A percentile compares a stretch with the other conserved stretches of the same genome.
These are phyloP conservation scores for Pandemis corylana DNA, from an alignment of 2,888 invertebrate species.

Conservation along the genomic window DNA sequence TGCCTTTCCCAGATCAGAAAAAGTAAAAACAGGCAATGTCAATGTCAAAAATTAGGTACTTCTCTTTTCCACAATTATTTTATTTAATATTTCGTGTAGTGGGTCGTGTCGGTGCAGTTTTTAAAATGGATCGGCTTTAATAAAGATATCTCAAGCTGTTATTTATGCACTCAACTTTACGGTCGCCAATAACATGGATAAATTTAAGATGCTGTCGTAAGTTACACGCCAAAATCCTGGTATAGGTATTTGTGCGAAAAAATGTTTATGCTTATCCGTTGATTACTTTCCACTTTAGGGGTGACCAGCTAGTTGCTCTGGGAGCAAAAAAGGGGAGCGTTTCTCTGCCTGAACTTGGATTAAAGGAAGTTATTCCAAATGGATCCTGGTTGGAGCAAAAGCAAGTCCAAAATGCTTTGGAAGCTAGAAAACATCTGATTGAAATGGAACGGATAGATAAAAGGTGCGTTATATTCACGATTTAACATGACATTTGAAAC, in stretches of 20 bases:
- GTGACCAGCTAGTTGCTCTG: slow-evolving; percentile 67
- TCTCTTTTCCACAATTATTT: not conserved
- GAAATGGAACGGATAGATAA: slow-evolving; percentile 85
- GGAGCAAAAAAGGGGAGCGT: slow-evolving; percentile 73
- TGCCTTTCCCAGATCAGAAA: not conserved
- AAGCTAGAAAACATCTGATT: slow-evolving; percentile 80
- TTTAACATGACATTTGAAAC: not conserved
- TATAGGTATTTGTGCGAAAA: not conserved
- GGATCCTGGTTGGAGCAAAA: slow-evolving; percentile 86
- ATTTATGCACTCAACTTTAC: not conserved
- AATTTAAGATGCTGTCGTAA: slow-evolving; percentile 62
- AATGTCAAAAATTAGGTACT: not conserved
- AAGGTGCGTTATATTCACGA: slow-evolving; percentile 60
- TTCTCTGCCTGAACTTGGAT: slow-evolving; percentile 80
- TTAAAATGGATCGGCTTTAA: slow-evolving; percentile 14
- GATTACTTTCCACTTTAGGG: slow-evolving; percentile 56
- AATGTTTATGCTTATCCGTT: not conserved
- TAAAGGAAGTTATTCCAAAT: slow-evolving; percentile 82
- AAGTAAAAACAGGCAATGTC: not conserved
- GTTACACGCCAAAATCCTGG: slow-evolving; percentile 44
- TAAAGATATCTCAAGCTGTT: not conserved
- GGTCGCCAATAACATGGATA: slow-evolving; percentile 48
- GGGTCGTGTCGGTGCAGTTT: slow-evolving; percentile 1
- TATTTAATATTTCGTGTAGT: slow-evolving; percentile 5
- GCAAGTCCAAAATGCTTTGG: slow-evolving; percentile 84